These are phyloP conservation scores for Calypte anna DNA, from an alignment of 2,113 vertebrate species.

Conservation along the genomic window DNA sequence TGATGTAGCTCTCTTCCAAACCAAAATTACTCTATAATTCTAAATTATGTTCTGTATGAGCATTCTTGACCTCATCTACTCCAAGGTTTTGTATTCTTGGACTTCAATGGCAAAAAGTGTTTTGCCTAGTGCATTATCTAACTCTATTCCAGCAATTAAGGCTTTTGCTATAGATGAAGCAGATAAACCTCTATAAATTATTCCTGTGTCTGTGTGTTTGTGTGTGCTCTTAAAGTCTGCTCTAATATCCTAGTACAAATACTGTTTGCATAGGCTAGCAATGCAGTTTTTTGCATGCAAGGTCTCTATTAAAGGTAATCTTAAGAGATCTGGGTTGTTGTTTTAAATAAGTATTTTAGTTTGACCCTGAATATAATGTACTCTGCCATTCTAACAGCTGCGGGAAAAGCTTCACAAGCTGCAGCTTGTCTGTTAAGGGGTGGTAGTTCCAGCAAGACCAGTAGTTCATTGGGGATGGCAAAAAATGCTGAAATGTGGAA, in stretches of 20 bases:
- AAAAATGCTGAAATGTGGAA: neutral
- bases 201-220: neutral
- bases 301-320: neutral
- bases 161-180: neutral
- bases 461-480: neutral
- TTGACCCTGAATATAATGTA: neutral
- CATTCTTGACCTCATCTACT: neutral
- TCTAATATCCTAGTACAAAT: neutral
- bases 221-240: neutral
- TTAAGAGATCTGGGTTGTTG: neutral
- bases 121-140: neutral
- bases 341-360: neutral
- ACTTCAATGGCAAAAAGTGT: neutral
- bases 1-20: neutral
- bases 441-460: neutral
- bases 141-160: neutral
- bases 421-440: neutral
- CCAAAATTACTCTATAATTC: rapidly evolving
- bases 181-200: neutral
- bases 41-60: neutral
- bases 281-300: neutral
- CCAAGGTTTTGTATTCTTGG: neutral
- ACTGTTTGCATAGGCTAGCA: neutral
- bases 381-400: neutral
- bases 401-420: neutral